A percentile compares a stretch with the other conserved stretches of the same genome.
Evolutionary conservation across 2,888 invertebrate species (phyloP).

Genomic region (Schizaphis graminum): DNA sequence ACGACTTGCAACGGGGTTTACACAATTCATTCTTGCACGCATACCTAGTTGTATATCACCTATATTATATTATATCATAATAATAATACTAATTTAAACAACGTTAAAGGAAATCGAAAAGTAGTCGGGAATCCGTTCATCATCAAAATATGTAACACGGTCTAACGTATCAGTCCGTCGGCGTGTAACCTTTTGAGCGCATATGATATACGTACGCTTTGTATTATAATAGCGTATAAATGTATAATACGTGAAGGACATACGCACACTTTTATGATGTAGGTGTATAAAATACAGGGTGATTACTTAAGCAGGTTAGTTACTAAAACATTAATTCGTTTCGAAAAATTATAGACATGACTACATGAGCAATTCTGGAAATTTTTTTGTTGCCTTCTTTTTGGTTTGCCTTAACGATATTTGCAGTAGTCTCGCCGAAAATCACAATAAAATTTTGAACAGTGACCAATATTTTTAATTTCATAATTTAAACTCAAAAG

Average conservation of each 20-base stretch:
- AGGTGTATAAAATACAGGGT: background rate
- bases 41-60: background rate
- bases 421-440: background rate
- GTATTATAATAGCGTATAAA: background rate
- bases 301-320: background rate
- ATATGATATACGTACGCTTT: background rate
- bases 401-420: background rate
- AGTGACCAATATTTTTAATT: background rate
- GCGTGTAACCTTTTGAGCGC: background rate
- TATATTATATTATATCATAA: background rate
- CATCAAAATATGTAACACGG: background rate
- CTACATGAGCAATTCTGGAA: background rate
- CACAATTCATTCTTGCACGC: background rate
- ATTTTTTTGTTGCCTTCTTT: background rate
- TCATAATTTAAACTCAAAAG: background rate
- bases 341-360: background rate
- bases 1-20: background rate
- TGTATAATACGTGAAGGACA: background rate
- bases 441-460: background rate
- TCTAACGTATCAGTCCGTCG: background rate
- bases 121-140: background rate
- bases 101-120: constrained; percentile 24
- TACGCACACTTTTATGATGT: background rate
- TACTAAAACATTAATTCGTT: background rate
- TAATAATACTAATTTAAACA: constrained; percentile 5